phyloP scores from a whole-genome alignment of 1,140 invertebrate species.

The Atopsyche davidsoni region DNA sequence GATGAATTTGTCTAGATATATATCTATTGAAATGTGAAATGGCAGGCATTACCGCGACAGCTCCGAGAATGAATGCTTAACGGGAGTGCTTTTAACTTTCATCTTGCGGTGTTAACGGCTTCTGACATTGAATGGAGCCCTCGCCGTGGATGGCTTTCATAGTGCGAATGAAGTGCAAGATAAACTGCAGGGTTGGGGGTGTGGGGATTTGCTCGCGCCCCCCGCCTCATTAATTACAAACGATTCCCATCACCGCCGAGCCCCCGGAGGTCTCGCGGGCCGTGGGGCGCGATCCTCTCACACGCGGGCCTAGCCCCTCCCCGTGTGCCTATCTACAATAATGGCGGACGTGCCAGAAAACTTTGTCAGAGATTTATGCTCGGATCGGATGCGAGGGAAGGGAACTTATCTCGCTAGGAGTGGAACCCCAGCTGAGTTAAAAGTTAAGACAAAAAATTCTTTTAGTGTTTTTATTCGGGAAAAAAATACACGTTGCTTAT shows the following conservation, averaged over 20 bases:
- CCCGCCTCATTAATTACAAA: not conserved
- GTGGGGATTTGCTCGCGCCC: not conserved
- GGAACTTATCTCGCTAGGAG: conserved; percentile 20
- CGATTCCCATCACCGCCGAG: not conserved
- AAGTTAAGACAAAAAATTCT: conserved; percentile 26
- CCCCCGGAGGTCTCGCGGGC: conserved; percentile 8
- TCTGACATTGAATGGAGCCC: no score
- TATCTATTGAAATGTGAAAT: no score
- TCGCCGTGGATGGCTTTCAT: no score
- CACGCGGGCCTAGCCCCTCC: not conserved
- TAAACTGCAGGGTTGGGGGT: conserved; percentile 5
- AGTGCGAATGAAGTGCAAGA: conserved; percentile 1
- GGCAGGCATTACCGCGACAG: no score
- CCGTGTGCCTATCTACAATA: conserved; percentile 13
- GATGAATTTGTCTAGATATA: no score
- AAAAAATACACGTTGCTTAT: conserved; percentile 1
- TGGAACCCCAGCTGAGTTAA: conserved; percentile 23
- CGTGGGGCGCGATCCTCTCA: not conserved
- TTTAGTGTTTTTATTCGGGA: conserved; percentile 7
- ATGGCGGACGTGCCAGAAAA: conserved; percentile 25
- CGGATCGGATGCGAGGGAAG: conserved; percentile 17
- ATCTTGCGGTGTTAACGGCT: no score
- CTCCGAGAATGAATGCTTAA: no score
- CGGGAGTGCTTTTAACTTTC: no score
- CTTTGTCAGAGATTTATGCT: conserved; percentile 29